phyloP scores from a whole-genome alignment of 2,113 vertebrate species.

The Gallinago jamesoni region DNA sequence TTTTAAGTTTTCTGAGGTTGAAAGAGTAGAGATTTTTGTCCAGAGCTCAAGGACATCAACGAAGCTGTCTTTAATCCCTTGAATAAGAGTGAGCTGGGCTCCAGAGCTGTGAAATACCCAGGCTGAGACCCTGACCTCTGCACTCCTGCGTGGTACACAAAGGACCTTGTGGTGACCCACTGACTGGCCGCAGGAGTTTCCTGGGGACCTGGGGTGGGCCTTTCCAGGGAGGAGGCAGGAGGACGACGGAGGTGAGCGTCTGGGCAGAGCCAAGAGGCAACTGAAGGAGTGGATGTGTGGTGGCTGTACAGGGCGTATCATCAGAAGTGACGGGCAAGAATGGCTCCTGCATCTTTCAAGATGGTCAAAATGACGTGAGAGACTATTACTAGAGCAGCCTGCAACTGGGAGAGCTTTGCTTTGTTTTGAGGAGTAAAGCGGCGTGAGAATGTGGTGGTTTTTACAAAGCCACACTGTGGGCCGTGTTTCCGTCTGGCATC shows the following conservation, averaged over 20 bases:
- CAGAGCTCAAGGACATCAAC: not conserved
- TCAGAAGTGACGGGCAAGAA: not conserved
- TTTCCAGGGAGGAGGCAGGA: not conserved
- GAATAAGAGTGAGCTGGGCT: not conserved
- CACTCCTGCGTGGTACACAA: fast-evolving
- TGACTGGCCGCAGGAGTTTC: not conserved
- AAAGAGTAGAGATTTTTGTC: not conserved
- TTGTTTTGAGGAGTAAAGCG: not conserved
- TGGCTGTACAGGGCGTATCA: too few relatives aligned
- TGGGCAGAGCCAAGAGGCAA: not conserved
- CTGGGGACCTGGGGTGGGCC: fast-evolving
- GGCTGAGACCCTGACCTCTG: not conserved
- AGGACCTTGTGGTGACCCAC: too few relatives aligned
- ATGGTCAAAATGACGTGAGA: not conserved
- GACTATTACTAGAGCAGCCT: not conserved
- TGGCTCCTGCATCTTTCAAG: not conserved
- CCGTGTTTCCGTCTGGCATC: not conserved
- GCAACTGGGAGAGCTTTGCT: not conserved
- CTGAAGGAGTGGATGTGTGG: not conserved
- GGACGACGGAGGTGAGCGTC: not conserved
- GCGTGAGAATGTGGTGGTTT: not conserved
- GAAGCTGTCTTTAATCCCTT: not conserved
- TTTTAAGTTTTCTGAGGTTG: not conserved
- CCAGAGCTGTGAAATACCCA: not conserved
- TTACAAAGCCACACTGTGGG: not conserved